Evolutionary conservation across 53 echinoderm and acorn worm genomes (phyloP), one percentile per base, ranked within the genome.

Genomic region (Holothuria leucospilota): DNA sequence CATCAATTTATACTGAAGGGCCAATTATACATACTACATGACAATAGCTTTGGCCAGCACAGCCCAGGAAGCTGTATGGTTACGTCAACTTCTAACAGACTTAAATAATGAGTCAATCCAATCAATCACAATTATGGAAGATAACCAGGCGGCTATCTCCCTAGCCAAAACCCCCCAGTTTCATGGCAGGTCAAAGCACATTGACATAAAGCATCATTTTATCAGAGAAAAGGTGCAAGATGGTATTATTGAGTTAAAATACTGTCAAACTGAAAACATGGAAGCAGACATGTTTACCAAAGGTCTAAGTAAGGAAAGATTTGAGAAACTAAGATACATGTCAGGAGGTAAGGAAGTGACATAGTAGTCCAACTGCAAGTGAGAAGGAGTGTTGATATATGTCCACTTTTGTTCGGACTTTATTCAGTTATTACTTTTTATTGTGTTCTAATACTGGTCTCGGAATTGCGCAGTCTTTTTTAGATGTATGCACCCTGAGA

Each of bases 181-280:
- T 69, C 69, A 69, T 24, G 69, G 69, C 15, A 69, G 25, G 29
- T 23, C 69, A 23, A 69, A 38, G 69, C 69, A 69, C 28, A 69
- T 25, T 28, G 25, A 69, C 69, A 25, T 23, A 28, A 28, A 28
- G 7, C 29, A 69, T 69, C 24, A 25, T 13, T 69, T 69, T 25
- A 69, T 69, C 29, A 69, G 69, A 28, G 69, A 69, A 28, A 69
- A 23, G 15, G 69, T 69, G 5, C 6, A 69, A 28, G 69, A 69
- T 69, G 69, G 69, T 69, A 13, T 34, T 24, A 28, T 69, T 69
- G 69, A 69, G 34, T 29, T 28, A 14, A 69, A 6, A n/a, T 16
- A 69, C 25, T 29, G 27, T 13, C 18, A 40, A 71, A n/a, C 25
- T 18, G 71, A 71, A 63, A 23, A 23, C 26, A 23, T 63, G 63